These are phyloP conservation scores for Tridacna crocea DNA, from an alignment of 2,888 invertebrate genomes.

Conservation along the genomic window DNA sequence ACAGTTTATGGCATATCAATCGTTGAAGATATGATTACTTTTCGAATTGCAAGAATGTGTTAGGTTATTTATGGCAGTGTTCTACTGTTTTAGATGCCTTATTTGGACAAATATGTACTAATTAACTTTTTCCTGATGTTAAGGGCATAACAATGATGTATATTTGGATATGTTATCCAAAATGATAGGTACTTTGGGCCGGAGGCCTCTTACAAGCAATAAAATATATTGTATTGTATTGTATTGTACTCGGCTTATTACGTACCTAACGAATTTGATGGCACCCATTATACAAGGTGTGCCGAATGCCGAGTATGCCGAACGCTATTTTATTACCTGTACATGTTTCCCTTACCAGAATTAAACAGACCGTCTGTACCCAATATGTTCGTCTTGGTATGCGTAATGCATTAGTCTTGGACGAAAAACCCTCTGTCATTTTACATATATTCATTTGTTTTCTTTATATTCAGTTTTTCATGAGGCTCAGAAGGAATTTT, in stretches of 20 bases:
- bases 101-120: not conserved
- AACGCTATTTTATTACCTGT: too few species aligned
- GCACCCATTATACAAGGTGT: too few species aligned
- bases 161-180: not conserved
- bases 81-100: not conserved
- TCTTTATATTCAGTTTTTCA: too few species aligned
- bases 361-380: too few species aligned
- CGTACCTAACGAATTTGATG: too few species aligned
- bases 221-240: slow-evolving; percentile 1
- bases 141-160: not conserved
- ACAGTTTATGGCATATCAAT: not conserved
- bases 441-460: too few species aligned
- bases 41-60: not conserved
- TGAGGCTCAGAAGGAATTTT: too few species aligned
- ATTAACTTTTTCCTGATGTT: not conserved
- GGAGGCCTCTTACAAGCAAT: not conserved
- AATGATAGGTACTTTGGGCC: not conserved
- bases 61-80: not conserved
- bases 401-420: too few species aligned
- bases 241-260: not conserved
- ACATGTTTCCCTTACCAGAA: too few species aligned
- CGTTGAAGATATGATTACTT: not conserved
- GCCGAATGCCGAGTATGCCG: too few species aligned
- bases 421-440: too few species aligned
- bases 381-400: too few species aligned